Evolutionary conservation across 2,113 vertebrate genomes (phyloP).

Genomic region (Condylura cristata): DNA sequence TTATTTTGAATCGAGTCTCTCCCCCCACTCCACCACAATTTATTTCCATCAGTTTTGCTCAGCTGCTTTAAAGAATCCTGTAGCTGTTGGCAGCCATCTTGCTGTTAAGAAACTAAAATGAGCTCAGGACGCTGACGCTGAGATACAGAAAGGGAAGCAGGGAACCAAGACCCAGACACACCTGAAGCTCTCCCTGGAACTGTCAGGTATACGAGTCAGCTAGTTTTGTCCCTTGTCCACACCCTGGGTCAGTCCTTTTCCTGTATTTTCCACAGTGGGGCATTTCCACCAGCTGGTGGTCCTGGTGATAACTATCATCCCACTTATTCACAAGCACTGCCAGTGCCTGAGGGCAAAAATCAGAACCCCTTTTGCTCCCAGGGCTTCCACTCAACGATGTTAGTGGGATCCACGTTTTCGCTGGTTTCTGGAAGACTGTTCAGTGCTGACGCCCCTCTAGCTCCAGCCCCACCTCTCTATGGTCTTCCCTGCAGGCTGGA

Average conservation of each 20-base stretch:
- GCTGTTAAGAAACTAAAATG: neutral
- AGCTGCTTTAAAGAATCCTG: neutral
- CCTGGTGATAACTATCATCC: too few relatives aligned
- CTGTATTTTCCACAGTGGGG: neutral
- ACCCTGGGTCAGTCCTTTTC: neutral
- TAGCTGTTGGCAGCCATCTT: neutral
- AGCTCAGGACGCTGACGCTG: neutral
- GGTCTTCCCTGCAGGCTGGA: neutral
- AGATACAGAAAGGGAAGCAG: neutral
- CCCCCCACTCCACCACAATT: neutral
- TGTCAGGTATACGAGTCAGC: neutral
- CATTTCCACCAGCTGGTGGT: too few relatives aligned
- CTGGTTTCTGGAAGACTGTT: neutral
- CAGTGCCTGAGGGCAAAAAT: neutral
- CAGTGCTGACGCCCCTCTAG: neutral
- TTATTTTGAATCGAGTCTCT: neutral
- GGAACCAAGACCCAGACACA: neutral
- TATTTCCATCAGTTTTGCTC: too few relatives aligned
- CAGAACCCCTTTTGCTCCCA: neutral
- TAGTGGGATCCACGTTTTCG: neutral
- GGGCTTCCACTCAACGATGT: neutral
- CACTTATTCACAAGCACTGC: neutral
- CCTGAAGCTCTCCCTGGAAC: slow-evolving; percentile 6
- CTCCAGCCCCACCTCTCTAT: neutral
- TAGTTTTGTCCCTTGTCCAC: neutral